Evolutionary conservation across 2,797 vertebrate genomes (phyloP).

Genomic region (Rhinoraja longicauda): DNA sequence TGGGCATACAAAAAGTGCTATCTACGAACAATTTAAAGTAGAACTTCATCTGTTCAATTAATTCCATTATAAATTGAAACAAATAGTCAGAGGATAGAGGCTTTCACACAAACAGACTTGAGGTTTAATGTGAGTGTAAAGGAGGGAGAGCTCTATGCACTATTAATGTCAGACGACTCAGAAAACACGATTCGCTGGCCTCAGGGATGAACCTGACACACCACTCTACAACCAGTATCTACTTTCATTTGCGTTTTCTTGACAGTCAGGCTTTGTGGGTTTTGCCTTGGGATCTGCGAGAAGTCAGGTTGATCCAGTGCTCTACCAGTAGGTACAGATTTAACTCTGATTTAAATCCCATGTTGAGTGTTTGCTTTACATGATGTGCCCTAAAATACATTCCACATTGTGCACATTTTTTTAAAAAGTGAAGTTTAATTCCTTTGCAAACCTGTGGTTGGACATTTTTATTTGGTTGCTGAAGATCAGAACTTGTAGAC

Average conservation of each 20-base stretch:
- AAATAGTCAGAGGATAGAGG: not conserved
- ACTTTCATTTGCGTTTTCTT: constrained; percentile 48
- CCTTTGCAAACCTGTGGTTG: not conserved
- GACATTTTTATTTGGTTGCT: not conserved
- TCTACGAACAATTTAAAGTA: not conserved
- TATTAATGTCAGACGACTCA: constrained; percentile 38
- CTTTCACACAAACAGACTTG: not conserved
- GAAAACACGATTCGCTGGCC: constrained; percentile 45
- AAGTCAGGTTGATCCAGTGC: constrained; percentile 12
- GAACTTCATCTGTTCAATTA: not conserved
- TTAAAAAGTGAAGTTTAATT: not conserved
- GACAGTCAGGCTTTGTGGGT: constrained; percentile 47
- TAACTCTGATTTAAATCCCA: not conserved
- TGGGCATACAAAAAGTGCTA: not conserved
- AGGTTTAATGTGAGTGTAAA: constrained; percentile 41
- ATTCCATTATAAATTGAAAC: constrained; percentile 10
- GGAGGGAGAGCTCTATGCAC: constrained; percentile 38
- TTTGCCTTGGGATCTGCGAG: constrained; percentile 47
- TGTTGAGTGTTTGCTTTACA: not conserved
- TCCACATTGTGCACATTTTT: not conserved
- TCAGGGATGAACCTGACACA: constrained; percentile 45
- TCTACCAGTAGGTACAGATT: constrained; percentile 20
- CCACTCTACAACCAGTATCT: constrained; percentile 43
- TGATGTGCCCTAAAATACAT: not conserved
- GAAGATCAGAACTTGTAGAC: not conserved